These are phyloP conservation scores for Zosterops japonicus DNA, from an alignment of 2,113 vertebrate species.

Conservation along the genomic window DNA sequence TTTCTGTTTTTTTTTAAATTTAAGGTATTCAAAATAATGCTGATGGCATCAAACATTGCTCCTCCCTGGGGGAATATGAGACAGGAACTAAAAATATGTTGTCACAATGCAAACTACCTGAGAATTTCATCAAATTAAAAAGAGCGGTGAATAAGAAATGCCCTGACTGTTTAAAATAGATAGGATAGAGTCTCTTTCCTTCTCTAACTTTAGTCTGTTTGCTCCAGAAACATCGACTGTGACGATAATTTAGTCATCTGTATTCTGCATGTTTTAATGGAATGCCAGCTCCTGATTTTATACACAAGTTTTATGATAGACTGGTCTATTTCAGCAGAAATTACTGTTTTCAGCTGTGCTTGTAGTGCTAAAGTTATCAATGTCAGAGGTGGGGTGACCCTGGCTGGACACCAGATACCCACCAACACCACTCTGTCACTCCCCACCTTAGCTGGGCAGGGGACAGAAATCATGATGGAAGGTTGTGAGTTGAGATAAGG, in stretches of 20 bases:
- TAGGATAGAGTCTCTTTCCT: not conserved
- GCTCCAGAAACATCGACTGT: constrained; percentile 14
- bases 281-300: constrained; percentile 19
- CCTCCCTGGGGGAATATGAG: not conserved
- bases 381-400: not conserved
- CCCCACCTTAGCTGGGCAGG: not conserved
- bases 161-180: not conserved
- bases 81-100: not conserved
- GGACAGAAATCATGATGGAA: not conserved
- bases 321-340: not conserved
- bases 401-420: not conserved
- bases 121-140: not conserved
- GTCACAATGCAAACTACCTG: not conserved
- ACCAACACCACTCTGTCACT: not conserved
- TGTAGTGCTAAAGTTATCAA: not conserved
- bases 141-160: not conserved
- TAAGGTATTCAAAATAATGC: not conserved
- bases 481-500: not conserved
- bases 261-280: not conserved
- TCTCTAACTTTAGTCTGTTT: not conserved
- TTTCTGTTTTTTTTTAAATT: constrained; percentile 15
- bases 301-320: not conserved
- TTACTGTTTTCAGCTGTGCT: constrained; percentile 2
- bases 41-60: not conserved
- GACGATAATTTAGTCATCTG: not conserved